A percentile compares a stretch with the other conserved stretches of the same genome.
These are phyloP conservation scores for Eretmochelys imbricata DNA, from an alignment of 2,113 vertebrate species.

Conservation along the genomic window DNA sequence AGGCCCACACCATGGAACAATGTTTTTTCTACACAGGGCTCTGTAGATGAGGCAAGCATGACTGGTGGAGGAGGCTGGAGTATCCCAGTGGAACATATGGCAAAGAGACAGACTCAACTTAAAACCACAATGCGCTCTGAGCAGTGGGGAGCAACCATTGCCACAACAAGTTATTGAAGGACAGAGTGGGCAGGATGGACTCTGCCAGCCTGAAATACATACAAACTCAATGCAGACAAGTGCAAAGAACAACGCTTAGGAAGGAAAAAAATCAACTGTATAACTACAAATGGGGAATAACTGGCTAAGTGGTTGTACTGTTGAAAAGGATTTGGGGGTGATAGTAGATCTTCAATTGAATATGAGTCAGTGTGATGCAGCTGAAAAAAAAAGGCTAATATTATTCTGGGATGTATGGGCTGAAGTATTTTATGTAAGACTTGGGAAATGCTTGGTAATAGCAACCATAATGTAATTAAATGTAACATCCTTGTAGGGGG, in stretches of 20 bases:
- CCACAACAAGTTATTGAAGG: neutral
- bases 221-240: neutral
- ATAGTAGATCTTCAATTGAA: too few relatives aligned
- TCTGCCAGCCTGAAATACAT: neutral
- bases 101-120: neutral
- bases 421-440: too few relatives aligned
- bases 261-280: too few relatives aligned
- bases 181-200: neutral
- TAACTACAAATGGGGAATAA: too few relatives aligned
- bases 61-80: neutral
- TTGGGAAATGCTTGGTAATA: too few relatives aligned
- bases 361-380: too few relatives aligned
- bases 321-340: too few relatives aligned
- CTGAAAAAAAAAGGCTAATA: too few relatives aligned
- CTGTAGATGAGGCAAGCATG: neutral
- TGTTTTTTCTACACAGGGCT: neutral
- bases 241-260: neutral
- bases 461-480: too few relatives aligned
- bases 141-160: neutral
- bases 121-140: neutral
- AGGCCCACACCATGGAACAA: neutral
- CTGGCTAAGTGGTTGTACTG: too few relatives aligned
- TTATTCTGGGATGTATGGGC: too few relatives aligned
- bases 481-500: too few relatives aligned
- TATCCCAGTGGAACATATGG: neutral